These are phyloP conservation scores for Lithosia quadra DNA, from an alignment of 2,888 invertebrate species.

Conservation along the genomic window DNA sequence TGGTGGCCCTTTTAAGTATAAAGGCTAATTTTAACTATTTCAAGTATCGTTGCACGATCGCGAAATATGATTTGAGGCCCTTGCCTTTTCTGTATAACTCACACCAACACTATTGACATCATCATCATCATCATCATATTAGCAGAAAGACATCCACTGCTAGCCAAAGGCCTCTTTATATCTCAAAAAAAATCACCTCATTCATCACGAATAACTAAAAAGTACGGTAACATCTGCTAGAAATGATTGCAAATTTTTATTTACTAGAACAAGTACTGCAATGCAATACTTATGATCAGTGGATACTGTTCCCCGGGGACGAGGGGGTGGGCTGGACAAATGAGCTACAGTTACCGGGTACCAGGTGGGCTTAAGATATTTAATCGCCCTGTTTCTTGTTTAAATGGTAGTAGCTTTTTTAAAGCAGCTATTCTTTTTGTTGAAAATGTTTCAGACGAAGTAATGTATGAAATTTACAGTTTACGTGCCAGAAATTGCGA, in stretches of 20 bases:
- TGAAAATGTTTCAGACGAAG: background rate
- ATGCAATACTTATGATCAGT: conserved; percentile 67
- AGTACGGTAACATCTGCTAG: conserved; percentile 63
- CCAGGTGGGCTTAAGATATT: conserved; percentile 45
- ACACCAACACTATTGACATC: no score
- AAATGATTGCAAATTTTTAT: conserved; percentile 69
- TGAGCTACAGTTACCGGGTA: conserved; percentile 44
- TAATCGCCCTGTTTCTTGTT: conserved; percentile 26
- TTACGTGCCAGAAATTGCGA: background rate
- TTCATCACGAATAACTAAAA: conserved; percentile 61
- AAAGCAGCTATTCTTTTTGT: conserved; percentile 8
- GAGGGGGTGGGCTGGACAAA: conserved; percentile 40
- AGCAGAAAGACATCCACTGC: no score
- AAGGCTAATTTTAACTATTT: no score
- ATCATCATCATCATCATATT: no score
- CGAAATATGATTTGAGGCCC: no score
- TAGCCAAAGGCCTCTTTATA: no score
- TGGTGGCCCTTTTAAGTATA: no score
- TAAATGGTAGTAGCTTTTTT: conserved; percentile 20
- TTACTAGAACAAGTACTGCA: conserved; percentile 54
- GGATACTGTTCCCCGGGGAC: conserved; percentile 37
- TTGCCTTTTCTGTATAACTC: no score
- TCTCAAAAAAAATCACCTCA: no score
- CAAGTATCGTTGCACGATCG: no score
- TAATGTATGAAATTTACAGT: background rate